Evolutionary conservation across 2,113 vertebrate species (phyloP).

Genomic region (Heptranchias perlo): DNA sequence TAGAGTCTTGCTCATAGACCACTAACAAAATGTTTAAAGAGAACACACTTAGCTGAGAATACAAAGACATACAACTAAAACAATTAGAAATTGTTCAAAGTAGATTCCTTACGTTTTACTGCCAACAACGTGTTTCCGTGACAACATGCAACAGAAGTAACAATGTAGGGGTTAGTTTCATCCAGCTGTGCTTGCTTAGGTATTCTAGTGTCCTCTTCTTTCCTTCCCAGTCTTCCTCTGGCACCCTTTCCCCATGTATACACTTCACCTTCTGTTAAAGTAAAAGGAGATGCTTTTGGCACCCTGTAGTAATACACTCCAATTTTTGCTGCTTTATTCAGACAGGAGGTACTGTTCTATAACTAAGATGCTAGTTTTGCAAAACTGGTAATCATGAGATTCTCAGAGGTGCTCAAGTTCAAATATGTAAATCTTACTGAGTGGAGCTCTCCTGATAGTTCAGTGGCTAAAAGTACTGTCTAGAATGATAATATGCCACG

Average conservation of each 20-base stretch:
- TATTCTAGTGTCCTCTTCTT: slow-evolving; percentile 77
- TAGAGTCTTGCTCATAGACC: neutral
- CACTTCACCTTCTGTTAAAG: slow-evolving; percentile 75
- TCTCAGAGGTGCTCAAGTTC: neutral
- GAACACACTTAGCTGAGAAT: neutral
- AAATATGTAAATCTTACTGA: neutral
- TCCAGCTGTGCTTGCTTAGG: slow-evolving; percentile 80
- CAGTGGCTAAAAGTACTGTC: neutral
- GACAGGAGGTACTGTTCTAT: neutral
- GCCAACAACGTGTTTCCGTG: slow-evolving; percentile 94
- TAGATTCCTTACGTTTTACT: slow-evolving; percentile 79
- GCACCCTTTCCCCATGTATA: slow-evolving; percentile 97
- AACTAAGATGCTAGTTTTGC: neutral
- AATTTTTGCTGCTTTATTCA: neutral
- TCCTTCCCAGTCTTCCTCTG: slow-evolving; percentile 85
- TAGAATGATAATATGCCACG: neutral
- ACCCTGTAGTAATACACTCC: neutral
- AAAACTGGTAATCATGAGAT: neutral
- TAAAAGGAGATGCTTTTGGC: neutral
- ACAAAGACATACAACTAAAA: neutral
- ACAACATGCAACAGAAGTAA: slow-evolving; percentile 93
- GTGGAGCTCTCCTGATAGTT: neutral
- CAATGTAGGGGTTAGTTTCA: slow-evolving; percentile 75
- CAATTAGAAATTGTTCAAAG: neutral
- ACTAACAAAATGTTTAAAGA: neutral